These are phyloP conservation scores for Equus quagga DNA, from an alignment of 2,113 vertebrate genomes.

Conservation along the genomic window DNA sequence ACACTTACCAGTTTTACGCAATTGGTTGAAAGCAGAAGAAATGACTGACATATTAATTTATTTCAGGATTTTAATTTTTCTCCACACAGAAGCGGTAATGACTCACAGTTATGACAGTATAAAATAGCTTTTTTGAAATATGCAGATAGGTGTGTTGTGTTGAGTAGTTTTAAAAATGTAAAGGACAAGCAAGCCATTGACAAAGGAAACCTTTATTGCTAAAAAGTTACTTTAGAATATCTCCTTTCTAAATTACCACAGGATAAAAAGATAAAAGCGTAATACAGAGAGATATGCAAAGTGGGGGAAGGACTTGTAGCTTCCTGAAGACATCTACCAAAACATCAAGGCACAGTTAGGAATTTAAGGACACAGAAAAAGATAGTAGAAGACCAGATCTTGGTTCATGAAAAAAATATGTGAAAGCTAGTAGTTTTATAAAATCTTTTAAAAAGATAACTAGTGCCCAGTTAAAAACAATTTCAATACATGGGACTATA, in stretches of 20 bases:
- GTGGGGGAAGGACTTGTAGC: neutral
- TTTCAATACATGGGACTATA: neutral
- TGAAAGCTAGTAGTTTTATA: conserved; percentile 8
- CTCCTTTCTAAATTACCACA: neutral
- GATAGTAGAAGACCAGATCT: neutral
- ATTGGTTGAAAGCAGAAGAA: conserved; percentile 31
- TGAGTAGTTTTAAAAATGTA: neutral
- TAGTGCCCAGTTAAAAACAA: neutral
- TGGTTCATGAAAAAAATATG: neutral
- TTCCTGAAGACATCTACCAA: neutral
- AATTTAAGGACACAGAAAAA: neutral
- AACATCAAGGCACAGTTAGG: neutral
- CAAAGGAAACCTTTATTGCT: conserved; percentile 3
- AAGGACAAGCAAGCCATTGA: neutral
- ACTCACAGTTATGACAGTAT: neutral
- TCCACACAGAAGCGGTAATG: neutral
- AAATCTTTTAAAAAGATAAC: neutral
- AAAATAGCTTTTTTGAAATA: conserved; percentile 32
- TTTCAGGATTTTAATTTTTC: conserved; percentile 24
- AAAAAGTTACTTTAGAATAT: neutral
- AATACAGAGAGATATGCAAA: neutral
- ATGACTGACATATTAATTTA: conserved; percentile 31
- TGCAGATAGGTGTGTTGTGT: neutral
- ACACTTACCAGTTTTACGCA: neutral
- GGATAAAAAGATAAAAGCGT: conserved; percentile 8